These are phyloP conservation scores for Empis livida DNA, from an alignment of 2,888 invertebrate species.

Conservation along the genomic window DNA sequence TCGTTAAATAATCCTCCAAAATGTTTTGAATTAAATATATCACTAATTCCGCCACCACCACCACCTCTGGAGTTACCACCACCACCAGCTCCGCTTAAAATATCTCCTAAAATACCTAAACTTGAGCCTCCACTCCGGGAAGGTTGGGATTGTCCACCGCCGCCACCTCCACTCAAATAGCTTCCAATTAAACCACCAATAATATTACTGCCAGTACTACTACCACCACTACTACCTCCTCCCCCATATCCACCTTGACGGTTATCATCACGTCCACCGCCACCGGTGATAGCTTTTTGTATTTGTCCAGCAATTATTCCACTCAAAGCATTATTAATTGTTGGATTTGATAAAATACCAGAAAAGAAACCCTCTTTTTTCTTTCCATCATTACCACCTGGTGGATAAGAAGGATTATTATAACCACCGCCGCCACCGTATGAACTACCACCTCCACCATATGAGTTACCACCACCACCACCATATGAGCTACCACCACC, in stretches of 20 bases:
- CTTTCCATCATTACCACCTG: constrained; percentile 22
- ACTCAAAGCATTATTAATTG: constrained; percentile 31
- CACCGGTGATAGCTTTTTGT: constrained; percentile 29
- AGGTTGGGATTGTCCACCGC: constrained; percentile 2
- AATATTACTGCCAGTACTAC: constrained; percentile 19
- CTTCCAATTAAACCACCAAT: constrained; percentile 10
- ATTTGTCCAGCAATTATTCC: constrained; percentile 34
- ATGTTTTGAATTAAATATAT: constrained; percentile 28
- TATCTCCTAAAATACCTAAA: constrained; percentile 18
- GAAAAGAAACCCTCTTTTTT: constrained; percentile 31
- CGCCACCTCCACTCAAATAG: constrained; percentile 15
- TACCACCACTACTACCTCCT: constrained; percentile 11
- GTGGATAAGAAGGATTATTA: constrained; percentile 13
- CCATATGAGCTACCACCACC: constrained; percentile 15
- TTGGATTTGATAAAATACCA: constrained; percentile 30
- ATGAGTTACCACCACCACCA: constrained; percentile 5
- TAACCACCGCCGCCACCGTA: constrained; percentile 19
- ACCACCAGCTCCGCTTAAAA: constrained; percentile 18
- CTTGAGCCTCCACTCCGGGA: constrained; percentile 16
- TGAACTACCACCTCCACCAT: constrained; percentile 10
- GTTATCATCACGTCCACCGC: constrained; percentile 15
- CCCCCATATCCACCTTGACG: constrained; percentile 19
- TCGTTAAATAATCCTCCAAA: constrained; percentile 34
- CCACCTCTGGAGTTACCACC: constrained; percentile 15
- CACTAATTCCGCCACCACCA: constrained; percentile 20